Evolutionary conservation across 2,113 vertebrate genomes (phyloP), one percentile per base, ranked within the genome.

Genomic region (Rhynchopsitta pachyrhyncha): DNA sequence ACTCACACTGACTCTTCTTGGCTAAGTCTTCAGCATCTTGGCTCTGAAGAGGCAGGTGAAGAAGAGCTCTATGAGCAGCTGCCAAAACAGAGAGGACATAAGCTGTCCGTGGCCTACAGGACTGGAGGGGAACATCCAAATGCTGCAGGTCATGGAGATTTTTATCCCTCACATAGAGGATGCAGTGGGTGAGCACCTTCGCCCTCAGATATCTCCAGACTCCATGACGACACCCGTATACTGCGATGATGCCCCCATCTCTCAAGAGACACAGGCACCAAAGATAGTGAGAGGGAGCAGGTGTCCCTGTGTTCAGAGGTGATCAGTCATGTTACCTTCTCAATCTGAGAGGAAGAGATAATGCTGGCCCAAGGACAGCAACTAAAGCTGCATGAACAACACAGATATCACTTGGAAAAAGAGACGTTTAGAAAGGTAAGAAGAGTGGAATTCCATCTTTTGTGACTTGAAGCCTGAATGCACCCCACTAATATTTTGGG

Each of bases 111-210:
- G 96, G 90, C 95, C 97, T 71, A 69, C 95, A 97, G 95, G 64
- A 73, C 82, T 95, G 95, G 97, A 97, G 75, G 12, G n/a, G 52
- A 95, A 92, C 82, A 52, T 85, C 97, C 95, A 92, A 66, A 92
- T 1, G 0, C 96, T 96, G 94, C 95, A 87, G 95, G 95, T 94
- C 97, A 97, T 44, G 96, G 97, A 96, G 35, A 13, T 2, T 6
- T 68, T 77, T 88, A 7, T 84, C 92, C 67, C 91, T 95, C 39
- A 14, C 12, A 1, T 2, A 93, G 95, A 97, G 97, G 97, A 97
- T 97, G 95, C 97, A 97, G 97, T 96, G 91, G 96, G 86, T 96
- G 91, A 88, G 95, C 95, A 97, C 97, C 97, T 97, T 97, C 0
- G 22, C 92, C 47, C 95, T 96, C 92, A 96, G 96, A 96, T 90